Evolutionary conservation across 2,888 invertebrate genomes (phyloP), one percentile per base, ranked within the genome.

Genomic region (Apotomis turbidana): DNA sequence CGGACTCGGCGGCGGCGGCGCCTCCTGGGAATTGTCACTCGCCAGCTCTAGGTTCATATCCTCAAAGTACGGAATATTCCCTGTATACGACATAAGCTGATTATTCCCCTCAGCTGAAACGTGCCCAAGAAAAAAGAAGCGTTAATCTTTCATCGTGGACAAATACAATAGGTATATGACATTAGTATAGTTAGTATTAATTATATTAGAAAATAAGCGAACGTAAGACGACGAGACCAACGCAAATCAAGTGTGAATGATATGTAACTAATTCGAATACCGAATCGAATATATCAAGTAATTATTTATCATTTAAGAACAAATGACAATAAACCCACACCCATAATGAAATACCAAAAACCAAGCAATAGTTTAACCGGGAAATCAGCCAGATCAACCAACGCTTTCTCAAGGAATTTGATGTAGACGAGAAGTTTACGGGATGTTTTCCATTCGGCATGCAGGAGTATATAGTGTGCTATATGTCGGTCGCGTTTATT

Each of bases 11-110:
- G 86, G 83, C 74, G 81, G 49, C 69, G 79, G 80, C 36, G 78
- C 78, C n/a, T 87, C 90, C 79, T 87, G 86, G 55, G 89, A 86
- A 78, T 85, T 82, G 52, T 89, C 90, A 63, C 81, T 86, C 78
- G 90, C 90, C 83, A 93, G 78, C 73, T 90, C 90, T 68, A 91
- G 89, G 78, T 79, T 85, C 80, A 94, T 91, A 82, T 92, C 93
- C 82, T 90, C 93, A 87, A 94, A 92, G 90, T 93, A 93, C 87
- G 94, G 93, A 87, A 92, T 89, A 90, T 88, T 91, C 78, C 92
- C 93, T 90, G 93, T 91, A 90, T 94, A 94, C 85, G 94, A 94
- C 77, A 94, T 94, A 85, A 94, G 87, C 90, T 94, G 93, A 91
- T 91, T 93, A 91, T 91, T 93, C 85, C 88, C 90, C 86, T 94